Evolutionary conservation across 2,113 vertebrate genomes (phyloP), one percentile per base, ranked within the genome.

Genomic region (Cynopterus brachyotis): DNA sequence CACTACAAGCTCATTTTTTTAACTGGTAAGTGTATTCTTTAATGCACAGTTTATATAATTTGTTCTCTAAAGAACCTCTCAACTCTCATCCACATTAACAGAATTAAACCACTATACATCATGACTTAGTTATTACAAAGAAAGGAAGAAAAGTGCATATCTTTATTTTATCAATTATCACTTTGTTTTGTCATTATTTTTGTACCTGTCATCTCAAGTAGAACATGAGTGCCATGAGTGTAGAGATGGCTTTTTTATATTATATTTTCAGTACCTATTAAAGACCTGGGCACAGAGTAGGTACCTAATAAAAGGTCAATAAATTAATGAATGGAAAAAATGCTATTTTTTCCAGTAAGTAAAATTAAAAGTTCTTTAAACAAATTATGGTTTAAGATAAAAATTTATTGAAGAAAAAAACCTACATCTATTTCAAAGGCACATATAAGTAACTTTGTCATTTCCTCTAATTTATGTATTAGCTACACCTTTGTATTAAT

Each of bases 331-430:
- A 82, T 24, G 4, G 6, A 19, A 89, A 78, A 53, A 85, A 42
- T 70, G 5, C 16, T 69, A 69, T 37, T 88, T 94, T 94, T 11
- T 94, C 30, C 13, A 85, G 1, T 96, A 16, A 72, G 11, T 76
- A 88, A 94, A 96, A 93, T 92, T 89, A 94, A 82, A 90, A 84
- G 28, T n/a, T 3, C 26, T 26, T 72, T 95, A 55, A 84, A 16
- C 6, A 87, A 95, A 81, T 66, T 17, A 66, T 87, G 50, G 9
- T 57, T 91, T 70, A 60, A 12, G 70, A 78, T 19, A 15, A 92
- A 95, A 80, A 64, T 22, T 12, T 70, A 93, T 45, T 79, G 22
- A 78, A 86, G 53, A 17, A 73, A 95, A 95, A 69, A 53, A 60
- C 0, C 6, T 40, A 92, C 35, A 11, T 70, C 40, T 80, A 69